A percentile compares a stretch with the other conserved stretches of the same genome.
phyloP scores from a whole-genome alignment of 2,113 vertebrate genomes.

The Hippocampus zosterae region DNA sequence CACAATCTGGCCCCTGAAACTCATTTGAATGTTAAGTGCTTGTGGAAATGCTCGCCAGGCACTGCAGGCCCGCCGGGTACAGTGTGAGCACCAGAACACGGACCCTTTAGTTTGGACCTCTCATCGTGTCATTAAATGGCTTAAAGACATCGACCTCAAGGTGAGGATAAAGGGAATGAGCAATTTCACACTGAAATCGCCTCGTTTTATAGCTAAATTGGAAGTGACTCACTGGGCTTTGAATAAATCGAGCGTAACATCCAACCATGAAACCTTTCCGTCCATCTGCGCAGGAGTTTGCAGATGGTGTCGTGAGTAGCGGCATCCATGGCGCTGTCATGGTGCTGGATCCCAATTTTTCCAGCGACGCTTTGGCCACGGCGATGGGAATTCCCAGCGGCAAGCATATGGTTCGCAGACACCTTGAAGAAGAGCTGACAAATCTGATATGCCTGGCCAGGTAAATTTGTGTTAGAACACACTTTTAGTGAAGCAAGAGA shows the following conservation, averaged over 20 bases:
- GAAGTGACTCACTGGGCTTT: not conserved
- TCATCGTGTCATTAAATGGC: slow-evolving; percentile 82
- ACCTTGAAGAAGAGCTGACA: slow-evolving; percentile 82
- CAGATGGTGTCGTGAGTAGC: slow-evolving; percentile 77
- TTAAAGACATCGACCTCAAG: slow-evolving; percentile 83
- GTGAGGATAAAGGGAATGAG: slow-evolving; percentile 48
- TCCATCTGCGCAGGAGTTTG: slow-evolving; percentile 73
- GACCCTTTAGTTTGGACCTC: slow-evolving; percentile 84
- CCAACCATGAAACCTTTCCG: not conserved
- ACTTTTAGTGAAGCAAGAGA: not conserved
- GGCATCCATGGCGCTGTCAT: slow-evolving; percentile 83
- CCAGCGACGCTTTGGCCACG: slow-evolving; percentile 72
- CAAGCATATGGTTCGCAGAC: slow-evolving; percentile 83
- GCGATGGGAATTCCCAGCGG: slow-evolving; percentile 74
- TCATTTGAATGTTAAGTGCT: not conserved
- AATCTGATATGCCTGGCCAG: slow-evolving; percentile 66
- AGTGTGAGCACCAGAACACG: slow-evolving; percentile 78
- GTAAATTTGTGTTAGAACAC: slow-evolving; percentile 48
- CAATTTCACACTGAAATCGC: not conserved
- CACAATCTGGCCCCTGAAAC: not conserved
- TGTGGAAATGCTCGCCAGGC: slow-evolving; percentile 55
- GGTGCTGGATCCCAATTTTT: slow-evolving; percentile 81
- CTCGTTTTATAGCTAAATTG: not conserved
- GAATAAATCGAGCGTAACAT: not conserved
- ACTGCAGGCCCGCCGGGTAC: slow-evolving; percentile 76